Base-by-base conservation (phyloP, 2,113 vertebrate genomes). In the Notothenia coriiceps region DNA sequence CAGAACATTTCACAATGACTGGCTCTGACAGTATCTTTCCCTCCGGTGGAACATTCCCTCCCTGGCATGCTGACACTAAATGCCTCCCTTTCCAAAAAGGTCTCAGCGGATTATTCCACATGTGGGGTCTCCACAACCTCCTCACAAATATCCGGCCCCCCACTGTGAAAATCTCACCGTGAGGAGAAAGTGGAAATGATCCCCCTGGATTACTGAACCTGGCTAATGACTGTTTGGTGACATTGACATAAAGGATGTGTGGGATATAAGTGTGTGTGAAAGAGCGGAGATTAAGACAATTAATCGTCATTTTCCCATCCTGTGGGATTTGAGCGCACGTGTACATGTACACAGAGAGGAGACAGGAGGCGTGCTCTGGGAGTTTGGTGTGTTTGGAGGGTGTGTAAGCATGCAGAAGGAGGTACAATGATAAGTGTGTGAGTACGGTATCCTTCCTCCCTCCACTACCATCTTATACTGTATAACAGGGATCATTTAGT, bases 151-250 rank as follows among this genome's bases (percentile, higher is more conserved):
- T 87, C 84, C 80, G 83, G 75, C 82, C 89, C 78, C 87, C 68
- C 90, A 88, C 40, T 64, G 77, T 17, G 47, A 74, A 77, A 65
- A 86, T 72, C 81, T 90, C 89, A 83, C 73, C 10, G 25, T 14
- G 59, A 65, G 77, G 79, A 62, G 66, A 63, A 55, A 83, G 84
- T 63, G 10, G 2, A 73, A 78, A 47, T 50, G 55, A 88, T 78
- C 77, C 72, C 35, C 33, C 44, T 0, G 69, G 81, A 86, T 89
- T 87, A 85, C 22, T 20, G 29, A 43, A 74, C 29, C n/a, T 11
- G 33, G 18, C 50, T 94, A 93, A 95, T 94, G 86, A 91, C 82
- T 94, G 91, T 94, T 95, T 94, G 66, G 74, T 82, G 78, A 59
- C 77, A 65, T 56, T 77, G 87, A 89, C 73, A 79, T 68, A 79